Base-by-base conservation (phyloP, 2,113 vertebrate species). In the Vulpes lagopus region DNA sequence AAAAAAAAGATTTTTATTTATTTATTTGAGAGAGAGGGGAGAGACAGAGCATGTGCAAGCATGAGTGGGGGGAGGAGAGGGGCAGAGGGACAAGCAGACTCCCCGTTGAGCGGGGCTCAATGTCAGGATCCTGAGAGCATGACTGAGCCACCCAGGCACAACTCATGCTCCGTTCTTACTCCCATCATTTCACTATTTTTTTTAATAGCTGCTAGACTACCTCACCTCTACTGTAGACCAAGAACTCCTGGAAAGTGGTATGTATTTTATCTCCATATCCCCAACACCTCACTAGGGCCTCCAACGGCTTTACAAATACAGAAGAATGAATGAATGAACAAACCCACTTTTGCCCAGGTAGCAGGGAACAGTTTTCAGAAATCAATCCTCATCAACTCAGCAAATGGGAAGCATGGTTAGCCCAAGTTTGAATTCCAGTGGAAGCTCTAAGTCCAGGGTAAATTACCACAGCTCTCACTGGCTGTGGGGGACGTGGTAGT, bases 371-470 rank as follows among this genome's bases (percentile, higher is more conserved):
- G n/a, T 83, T 92, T 73, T 82, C 30, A 38, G 67, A 94, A 92
- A 22, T 27, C 69, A 88, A 43, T 59, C 32, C 53, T 14, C 4
- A 51, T 57, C 32, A 81, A 3, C 25, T 25, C 8, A 53, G 82
- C 71, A 35, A 49, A 49, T 59, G 1, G 76, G 57, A 96, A 92
- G 86, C 64, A 49, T 11, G 49, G 69, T 65, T 67, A 43, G 93
- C 89, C 35, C 30, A 43, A 19, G 19, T 88, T 51, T 59, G 89
- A 94, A 96, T 96, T 80, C 91, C 81, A 30, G 92, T 89, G 6
- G 38, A 35, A 73, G 89, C 91, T 92, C 38, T 10, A 65, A 69
- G 95, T 69, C 62, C 76, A 23, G 83, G 81, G 92, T 96, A 89
- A 97, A 83, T 9, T 25, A 84, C 14, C 10, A 27, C n/a, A 81